These are phyloP conservation scores for Hiodon alosoides DNA, from an alignment of 2,113 vertebrate species.

Conservation along the genomic window DNA sequence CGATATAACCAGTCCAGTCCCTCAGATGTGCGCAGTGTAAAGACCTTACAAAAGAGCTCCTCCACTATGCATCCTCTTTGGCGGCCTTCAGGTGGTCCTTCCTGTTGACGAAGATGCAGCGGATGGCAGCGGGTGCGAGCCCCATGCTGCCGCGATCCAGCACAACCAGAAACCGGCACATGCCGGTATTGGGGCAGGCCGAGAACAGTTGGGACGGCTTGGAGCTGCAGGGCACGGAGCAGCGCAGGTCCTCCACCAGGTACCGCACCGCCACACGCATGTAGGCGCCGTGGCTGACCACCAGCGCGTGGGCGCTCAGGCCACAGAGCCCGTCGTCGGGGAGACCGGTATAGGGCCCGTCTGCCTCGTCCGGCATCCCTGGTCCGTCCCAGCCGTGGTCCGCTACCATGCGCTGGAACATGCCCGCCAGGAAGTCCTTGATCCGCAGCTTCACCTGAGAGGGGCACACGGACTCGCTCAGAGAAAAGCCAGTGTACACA, in stretches of 20 bases:
- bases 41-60: too few species aligned
- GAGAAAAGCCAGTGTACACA: neutral
- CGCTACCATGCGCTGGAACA: constrained; percentile 69
- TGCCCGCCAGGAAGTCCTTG: constrained; percentile 76
- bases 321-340: constrained; percentile 34
- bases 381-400: constrained; percentile 38
- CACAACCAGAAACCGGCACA: constrained; percentile 78
- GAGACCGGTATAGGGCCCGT: constrained; percentile 35
- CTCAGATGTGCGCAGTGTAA: neutral
- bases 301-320: constrained; percentile 63
- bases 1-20: neutral
- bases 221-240: constrained; percentile 61
- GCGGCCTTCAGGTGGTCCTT: constrained; percentile 69
- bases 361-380: neutral
- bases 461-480: neutral
- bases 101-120: constrained; percentile 80
- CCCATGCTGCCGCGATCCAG: constrained; percentile 46
- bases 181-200: constrained; percentile 85
- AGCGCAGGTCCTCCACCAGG: constrained; percentile 75
- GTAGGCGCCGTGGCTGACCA: constrained; percentile 88
- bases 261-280: constrained; percentile 77
- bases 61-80: constrained; percentile 36
- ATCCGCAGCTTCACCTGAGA: constrained; percentile 77
- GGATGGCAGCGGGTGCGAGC: constrained; percentile 47
- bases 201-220: constrained; percentile 68